Evolutionary conservation across 2,797 vertebrate genomes (phyloP), one percentile per base, ranked within the genome.

Genomic region (Pristis pectinata): DNA sequence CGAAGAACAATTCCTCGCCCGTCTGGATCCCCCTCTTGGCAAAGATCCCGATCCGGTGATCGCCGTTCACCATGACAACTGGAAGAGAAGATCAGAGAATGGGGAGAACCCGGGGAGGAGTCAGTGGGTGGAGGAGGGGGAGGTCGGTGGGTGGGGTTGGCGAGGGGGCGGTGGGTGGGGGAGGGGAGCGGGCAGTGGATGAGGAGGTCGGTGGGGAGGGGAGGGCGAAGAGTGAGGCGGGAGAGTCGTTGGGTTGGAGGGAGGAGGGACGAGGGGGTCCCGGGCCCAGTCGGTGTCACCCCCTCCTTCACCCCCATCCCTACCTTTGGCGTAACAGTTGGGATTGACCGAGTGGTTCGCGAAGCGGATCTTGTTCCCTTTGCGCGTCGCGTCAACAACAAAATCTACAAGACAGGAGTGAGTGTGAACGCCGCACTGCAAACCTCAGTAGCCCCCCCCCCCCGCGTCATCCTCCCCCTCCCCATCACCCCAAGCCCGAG

Each of bases 51-150:
- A 99, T 99, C 96, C 99, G 97, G 97, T 99, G 99, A 95, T 99
- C 99, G 0, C 99, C 99, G 0, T 99, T 99, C 95, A 99, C 99
- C 99, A 99, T 99, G 99, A 99, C 99, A 95, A 99, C 99, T 99
- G 95, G 95, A 59, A 83, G 37, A 37, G 22, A 19, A 24, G 53
- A 27, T 85, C 44, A 83, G 1, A 22, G 44, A 3, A n/a, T n/a
- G n/a, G 61, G 11, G 5, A 61, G 59, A 59, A 61, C 61, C 11
- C 59, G 11, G 11, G 61, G 59, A 11, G 59, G 61, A 64, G 61
- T 8, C 0, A 64, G 8, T 64, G 61, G 61, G 8, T n/a, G n/a
- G n/a, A n/a, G n/a, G n/a, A n/a, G n/a, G n/a, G n/a, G n/a, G n/a
- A n/a, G n/a, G n/a, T n/a, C n/a, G n/a, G n/a, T n/a, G n/a, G n/a